Evolutionary conservation across 2,113 vertebrate species (phyloP), one percentile per base, ranked within the genome.

Genomic region (Lonchura striata): DNA sequence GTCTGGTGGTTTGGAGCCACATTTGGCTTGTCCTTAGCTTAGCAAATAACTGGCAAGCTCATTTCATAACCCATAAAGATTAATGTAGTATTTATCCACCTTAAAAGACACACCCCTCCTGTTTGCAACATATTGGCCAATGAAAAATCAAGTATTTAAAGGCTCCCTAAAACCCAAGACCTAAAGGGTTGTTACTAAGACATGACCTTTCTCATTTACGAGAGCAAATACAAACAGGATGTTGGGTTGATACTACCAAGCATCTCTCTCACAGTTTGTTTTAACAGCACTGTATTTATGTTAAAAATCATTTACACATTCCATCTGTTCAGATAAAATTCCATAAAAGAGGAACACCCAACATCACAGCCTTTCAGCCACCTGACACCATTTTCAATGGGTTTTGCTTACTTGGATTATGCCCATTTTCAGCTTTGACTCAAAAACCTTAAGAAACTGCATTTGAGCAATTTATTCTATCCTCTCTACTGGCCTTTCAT

Each of bases 171-270:
- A 86, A 17, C 18, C 5, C 25, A 72, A 65, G 69, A 6, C 7
- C 31, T 74, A 59, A 59, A 84, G 47, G 52, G 52, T 30, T 77
- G 6, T 53, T 47, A 77, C 44, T 16, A 33, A 74, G 25, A 75
- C 35, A 17, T 3, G 27, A 81, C 65, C 24, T 63, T 70, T 74
- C 63, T 66, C 81, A 60, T 56, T 83, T 35, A 78, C 25, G 17
- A 66, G 46, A 39, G 47, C 25, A 79, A 85, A 90, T 6, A 83
- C 66, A 83, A 83, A 93, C 82, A 88, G 86, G 86, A 93, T 66
- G 60, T 52, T 79, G 52, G 13, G 33, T 11, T 74, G 68, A 46
- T 44, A 22, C 30, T 60, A 63, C 52, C 46, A 85, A 74, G n/a
- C 25, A 18, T 31, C 24, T 54, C 71, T 30, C 25, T 53, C 44